A percentile compares a stretch with the other conserved stretches of the same genome.
Conservation (phyloP, 2,888 invertebrate genomes). For the Crepidodera aurea region DNA sequence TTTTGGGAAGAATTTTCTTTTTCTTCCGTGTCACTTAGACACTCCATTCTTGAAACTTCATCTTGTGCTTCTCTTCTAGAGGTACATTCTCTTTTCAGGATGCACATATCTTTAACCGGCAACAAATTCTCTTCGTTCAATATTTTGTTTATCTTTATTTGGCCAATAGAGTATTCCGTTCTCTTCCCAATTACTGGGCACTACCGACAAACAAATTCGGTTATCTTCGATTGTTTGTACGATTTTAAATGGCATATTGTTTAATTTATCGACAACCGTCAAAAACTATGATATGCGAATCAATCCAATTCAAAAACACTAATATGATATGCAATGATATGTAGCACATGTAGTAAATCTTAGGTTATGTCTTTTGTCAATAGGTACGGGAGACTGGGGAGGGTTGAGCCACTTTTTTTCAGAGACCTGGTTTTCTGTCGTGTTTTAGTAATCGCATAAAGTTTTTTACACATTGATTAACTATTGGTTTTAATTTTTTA, state of each 20-base stretch:
- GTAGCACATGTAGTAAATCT: too few relatives aligned
- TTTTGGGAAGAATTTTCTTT: not conserved
- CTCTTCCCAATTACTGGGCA: slow-evolving; percentile 12
- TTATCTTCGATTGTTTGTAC: slow-evolving; percentile 16
- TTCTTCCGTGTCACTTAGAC: slow-evolving; percentile 1
- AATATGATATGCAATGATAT: too few relatives aligned
- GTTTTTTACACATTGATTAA: not conserved
- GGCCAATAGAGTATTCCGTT: slow-evolving; percentile 1
- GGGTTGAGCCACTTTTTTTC: not conserved
- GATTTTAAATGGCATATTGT: slow-evolving; percentile 11
- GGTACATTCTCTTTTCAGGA: not conserved
- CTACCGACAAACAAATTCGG: slow-evolving; percentile 1
- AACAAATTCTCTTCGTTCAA: not conserved
- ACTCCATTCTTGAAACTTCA: not conserved
- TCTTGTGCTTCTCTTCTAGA: not conserved
- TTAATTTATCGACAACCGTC: too few relatives aligned
- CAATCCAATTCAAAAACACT: too few relatives aligned
- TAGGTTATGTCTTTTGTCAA: too few relatives aligned
- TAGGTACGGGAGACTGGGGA: not conserved
- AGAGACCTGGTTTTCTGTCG: not conserved
- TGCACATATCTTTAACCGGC: not conserved
- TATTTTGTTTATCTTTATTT: slow-evolving; percentile 5
- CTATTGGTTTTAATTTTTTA: not conserved
- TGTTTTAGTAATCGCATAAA: not conserved
- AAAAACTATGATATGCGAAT: too few relatives aligned